Conservation (phyloP, 2,113 vertebrate species). For the Ascaphus truei region DNA sequence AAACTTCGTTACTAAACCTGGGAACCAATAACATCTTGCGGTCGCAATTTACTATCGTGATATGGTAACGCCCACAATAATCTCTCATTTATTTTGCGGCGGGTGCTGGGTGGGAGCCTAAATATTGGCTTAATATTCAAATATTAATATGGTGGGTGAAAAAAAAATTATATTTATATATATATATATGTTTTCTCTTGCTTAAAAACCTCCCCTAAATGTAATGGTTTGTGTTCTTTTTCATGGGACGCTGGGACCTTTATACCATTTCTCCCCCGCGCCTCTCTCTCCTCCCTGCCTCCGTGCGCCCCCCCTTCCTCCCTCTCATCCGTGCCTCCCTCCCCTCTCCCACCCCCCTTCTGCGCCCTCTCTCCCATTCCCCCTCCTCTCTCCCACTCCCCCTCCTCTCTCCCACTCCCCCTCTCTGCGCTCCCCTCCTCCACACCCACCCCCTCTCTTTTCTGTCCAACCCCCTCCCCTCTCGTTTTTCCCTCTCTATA, state of each 20-base stretch:
- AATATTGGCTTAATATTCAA: not conserved
- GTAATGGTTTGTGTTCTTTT: not conserved
- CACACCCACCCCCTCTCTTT: constrained; percentile 46
- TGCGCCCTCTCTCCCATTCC: too few species aligned
- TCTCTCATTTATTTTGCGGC: not conserved
- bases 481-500: constrained; percentile 30
- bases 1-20: too few species aligned
- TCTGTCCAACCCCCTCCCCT: constrained; percentile 17
- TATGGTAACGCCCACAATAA: too few species aligned
- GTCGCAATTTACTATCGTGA: too few species aligned
- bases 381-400: too few species aligned
- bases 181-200: not conserved
- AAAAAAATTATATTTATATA: not conserved
- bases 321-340: too few species aligned
- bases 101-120: not conserved
- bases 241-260: not conserved
- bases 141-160: not conserved
- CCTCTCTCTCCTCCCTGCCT: too few species aligned
- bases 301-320: too few species aligned
- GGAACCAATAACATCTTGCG: too few species aligned
- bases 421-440: too few species aligned
- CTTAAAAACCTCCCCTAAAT: not conserved
- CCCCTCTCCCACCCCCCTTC: too few species aligned
- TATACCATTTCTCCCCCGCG: not conserved
- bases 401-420: constrained; percentile 7